phyloP scores from a whole-genome alignment of 2,888 invertebrate species.

The Cheilosia grossa region DNA sequence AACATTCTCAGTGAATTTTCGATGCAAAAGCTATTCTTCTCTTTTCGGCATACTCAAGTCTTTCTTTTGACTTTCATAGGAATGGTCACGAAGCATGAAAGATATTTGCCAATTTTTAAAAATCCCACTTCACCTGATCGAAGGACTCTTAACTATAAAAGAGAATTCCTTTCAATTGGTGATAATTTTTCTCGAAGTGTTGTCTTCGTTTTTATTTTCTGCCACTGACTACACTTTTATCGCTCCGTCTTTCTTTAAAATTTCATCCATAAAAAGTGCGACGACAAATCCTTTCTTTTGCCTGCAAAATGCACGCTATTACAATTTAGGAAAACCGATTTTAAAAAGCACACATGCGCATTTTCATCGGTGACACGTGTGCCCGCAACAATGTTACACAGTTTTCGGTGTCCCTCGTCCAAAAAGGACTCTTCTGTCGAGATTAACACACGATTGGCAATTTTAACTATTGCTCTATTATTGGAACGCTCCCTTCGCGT shows the following conservation, averaged over 20 bases:
- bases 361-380: slow-evolving; percentile 1
- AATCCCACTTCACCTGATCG: too few species aligned
- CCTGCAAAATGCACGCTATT: not conserved
- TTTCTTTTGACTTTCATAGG: too few species aligned
- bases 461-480: slow-evolving; percentile 25
- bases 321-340: not conserved
- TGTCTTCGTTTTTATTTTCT: too few species aligned
- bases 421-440: not conserved
- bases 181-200: too few species aligned
- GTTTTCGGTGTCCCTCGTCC: not conserved
- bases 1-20: too few species aligned
- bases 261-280: slow-evolving; percentile 4
- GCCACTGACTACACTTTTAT: too few species aligned
- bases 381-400: not conserved
- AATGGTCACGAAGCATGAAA: too few species aligned
- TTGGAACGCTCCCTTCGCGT: slow-evolving; percentile 24
- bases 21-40: too few species aligned
- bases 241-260: not conserved
- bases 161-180: too few species aligned
- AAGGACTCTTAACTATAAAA: too few species aligned
- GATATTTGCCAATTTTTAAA: too few species aligned
- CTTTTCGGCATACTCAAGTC: too few species aligned
- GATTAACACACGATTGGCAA: slow-evolving; percentile 38
- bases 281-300: not conserved
- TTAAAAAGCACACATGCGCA: slow-evolving; percentile 6